These are phyloP conservation scores for Tenthredo amoena DNA, from an alignment of 2,888 invertebrate species.

Conservation along the genomic window DNA sequence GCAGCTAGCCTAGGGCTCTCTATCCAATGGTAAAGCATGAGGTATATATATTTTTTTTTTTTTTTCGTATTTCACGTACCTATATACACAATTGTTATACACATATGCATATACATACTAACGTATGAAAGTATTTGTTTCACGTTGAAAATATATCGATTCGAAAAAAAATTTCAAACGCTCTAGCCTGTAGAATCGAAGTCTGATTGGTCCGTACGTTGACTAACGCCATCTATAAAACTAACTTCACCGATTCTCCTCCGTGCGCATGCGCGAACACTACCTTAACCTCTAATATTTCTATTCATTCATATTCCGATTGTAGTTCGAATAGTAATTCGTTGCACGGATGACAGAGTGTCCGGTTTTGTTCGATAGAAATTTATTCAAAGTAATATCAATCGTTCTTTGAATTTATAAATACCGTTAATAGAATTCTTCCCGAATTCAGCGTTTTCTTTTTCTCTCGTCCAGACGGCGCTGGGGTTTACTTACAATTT, in stretches of 20 bases:
- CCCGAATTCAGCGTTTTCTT: neutral
- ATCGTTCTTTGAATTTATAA: neutral
- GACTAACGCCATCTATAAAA: neutral
- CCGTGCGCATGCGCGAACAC: neutral
- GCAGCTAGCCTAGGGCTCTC: conserved; percentile 76
- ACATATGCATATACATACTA: conserved; percentile 3
- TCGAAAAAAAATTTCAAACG: neutral
- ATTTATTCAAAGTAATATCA: neutral
- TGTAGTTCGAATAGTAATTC: neutral
- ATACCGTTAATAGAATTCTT: neutral
- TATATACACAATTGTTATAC: conserved; percentile 5
- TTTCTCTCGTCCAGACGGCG: neutral
- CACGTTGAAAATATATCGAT: neutral
- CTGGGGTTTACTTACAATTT: neutral
- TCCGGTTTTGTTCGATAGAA: neutral
- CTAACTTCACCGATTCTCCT: neutral
- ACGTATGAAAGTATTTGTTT: neutral
- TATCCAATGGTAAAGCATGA: conserved; percentile 77
- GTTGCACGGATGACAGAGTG: neutral
- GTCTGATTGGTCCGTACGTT: neutral
- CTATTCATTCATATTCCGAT: neutral
- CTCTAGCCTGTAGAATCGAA: neutral
- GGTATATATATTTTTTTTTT: conserved; percentile 67
- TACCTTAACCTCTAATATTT: neutral
- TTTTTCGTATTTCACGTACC: neutral